Evolutionary conservation across 2,113 vertebrate species (phyloP).

Genomic region (Cyanoliseus patagonus): DNA sequence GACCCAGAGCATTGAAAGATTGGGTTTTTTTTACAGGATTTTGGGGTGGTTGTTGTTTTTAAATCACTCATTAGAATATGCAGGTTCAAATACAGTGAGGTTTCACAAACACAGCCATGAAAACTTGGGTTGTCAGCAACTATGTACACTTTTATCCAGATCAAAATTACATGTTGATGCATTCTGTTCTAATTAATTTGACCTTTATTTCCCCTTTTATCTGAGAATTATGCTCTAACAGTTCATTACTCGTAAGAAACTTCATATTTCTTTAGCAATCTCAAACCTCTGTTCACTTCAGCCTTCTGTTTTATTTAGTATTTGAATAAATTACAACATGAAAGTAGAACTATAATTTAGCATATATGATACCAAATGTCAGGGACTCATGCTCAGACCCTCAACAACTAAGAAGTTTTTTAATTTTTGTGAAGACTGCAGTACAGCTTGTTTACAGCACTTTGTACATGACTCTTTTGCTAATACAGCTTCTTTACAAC

Average conservation of each 20-base stretch:
- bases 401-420: background rate
- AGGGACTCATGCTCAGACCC: background rate
- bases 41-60: background rate
- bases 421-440: background rate
- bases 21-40: background rate
- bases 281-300: background rate
- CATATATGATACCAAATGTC: background rate
- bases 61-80: background rate
- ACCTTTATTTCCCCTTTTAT: background rate
- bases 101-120: background rate
- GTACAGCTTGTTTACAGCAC: background rate
- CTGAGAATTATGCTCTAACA: background rate
- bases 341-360: background rate
- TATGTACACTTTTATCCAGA: background rate
- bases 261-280: background rate
- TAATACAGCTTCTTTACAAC: background rate
- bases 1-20: background rate
- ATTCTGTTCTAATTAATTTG: background rate
- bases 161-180: background rate
- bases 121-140: background rate
- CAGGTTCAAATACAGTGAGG: background rate
- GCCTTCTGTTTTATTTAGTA: background rate
- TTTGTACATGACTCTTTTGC: background rate
- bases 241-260: background rate
- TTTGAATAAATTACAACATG: background rate